Evolutionary conservation across 2,113 vertebrate species (phyloP).

Genomic region (Chinchilla lanigera): DNA sequence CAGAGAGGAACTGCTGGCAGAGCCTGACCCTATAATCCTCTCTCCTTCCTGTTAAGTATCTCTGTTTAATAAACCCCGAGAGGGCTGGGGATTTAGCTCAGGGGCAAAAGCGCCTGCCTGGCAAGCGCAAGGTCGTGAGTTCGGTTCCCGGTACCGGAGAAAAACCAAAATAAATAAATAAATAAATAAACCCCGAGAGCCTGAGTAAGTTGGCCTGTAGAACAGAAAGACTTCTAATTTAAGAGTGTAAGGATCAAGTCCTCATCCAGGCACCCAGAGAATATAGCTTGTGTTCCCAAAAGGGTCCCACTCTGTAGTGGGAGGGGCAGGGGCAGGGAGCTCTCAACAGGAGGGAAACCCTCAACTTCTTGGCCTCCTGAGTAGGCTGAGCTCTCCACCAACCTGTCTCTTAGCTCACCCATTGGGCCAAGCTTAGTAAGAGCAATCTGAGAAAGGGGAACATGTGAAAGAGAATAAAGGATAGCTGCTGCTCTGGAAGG

Average conservation of each 20-base stretch:
- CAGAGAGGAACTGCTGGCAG: neutral
- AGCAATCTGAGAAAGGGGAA: neutral
- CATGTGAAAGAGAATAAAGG: neutral
- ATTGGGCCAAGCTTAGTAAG: neutral
- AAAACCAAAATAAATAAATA: no score
- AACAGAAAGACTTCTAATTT: constrained; percentile 93
- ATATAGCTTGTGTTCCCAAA: neutral
- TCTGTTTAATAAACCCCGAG: neutral
- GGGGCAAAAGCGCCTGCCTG: no score
- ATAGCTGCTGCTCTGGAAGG: neutral
- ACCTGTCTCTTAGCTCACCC: neutral
- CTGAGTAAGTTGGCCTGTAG: constrained; percentile 89
- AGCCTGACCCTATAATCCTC: neutral
- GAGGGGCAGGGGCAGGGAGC: neutral
- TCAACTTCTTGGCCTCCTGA: neutral
- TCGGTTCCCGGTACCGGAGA: no score
- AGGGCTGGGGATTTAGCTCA: no score
- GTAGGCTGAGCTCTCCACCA: neutral
- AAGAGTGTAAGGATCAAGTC: constrained; percentile 91
- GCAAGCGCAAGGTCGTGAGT: no score
- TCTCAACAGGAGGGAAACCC: neutral
- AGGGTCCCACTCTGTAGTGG: neutral
- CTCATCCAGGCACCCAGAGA: constrained; percentile 75
- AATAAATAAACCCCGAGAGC: constrained; percentile 49
- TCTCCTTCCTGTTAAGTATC: neutral